Evolutionary conservation across 2,888 invertebrate genomes (phyloP).

Genomic region (Drosophila putrida): DNA sequence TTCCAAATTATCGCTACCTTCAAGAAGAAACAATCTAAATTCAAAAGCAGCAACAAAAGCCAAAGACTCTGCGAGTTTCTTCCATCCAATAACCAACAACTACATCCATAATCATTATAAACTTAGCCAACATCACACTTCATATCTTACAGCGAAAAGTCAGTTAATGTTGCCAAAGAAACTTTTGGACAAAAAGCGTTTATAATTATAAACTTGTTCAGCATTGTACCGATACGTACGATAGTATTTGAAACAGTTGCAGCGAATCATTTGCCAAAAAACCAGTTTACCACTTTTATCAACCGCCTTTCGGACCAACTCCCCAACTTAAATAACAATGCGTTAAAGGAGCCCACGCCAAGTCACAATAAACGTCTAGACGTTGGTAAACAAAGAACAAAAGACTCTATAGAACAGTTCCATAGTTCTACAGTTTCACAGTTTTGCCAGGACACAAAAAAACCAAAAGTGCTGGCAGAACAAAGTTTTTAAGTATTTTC

Average conservation of each 20-base stretch:
- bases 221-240: slow-evolving; percentile 49
- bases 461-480: slow-evolving; percentile 50
- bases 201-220: slow-evolving; percentile 49
- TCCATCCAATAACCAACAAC: background rate
- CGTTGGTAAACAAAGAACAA: slow-evolving; percentile 77
- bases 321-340: slow-evolving; percentile 38
- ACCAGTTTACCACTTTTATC: slow-evolving; percentile 37
- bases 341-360: slow-evolving; percentile 48
- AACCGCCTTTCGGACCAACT: slow-evolving; percentile 28
- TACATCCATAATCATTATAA: slow-evolving; percentile 21
- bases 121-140: slow-evolving; percentile 33
- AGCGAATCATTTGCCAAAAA: slow-evolving; percentile 47
- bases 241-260: slow-evolving; percentile 35
- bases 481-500: slow-evolving; percentile 41
- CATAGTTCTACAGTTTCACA: slow-evolving; percentile 26
- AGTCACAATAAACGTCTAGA: slow-evolving; percentile 75
- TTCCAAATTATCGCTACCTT: background rate
- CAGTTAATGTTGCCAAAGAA: slow-evolving; percentile 44
- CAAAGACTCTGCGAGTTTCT: background rate
- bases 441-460: slow-evolving; percentile 28
- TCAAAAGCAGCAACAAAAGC: background rate
- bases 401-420: slow-evolving; percentile 52
- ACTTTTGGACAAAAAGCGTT: slow-evolving; percentile 47
- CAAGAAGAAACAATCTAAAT: background rate
- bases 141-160: slow-evolving; percentile 23